phyloP scores from a whole-genome alignment of 2,888 invertebrate genomes.

The Eugnorisma glareosa region DNA sequence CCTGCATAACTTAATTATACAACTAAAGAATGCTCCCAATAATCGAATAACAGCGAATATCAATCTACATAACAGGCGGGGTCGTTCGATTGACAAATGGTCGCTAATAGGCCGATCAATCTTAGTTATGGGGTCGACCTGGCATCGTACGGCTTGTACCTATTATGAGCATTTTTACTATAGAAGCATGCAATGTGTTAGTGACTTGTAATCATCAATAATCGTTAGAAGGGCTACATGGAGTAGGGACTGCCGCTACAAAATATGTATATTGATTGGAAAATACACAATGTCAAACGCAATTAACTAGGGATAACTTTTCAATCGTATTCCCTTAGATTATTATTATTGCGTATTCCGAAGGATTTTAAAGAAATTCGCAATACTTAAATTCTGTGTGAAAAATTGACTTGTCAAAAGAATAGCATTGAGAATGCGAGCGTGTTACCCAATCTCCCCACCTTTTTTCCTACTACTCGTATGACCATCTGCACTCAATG shows the following conservation, averaged over 20 bases:
- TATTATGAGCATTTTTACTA: conserved; percentile 33
- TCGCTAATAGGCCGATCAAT: conserved; percentile 68
- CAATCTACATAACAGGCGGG: conserved; percentile 43
- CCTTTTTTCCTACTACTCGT: background rate
- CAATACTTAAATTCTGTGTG: background rate
- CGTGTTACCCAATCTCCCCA: background rate
- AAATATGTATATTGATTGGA: background rate
- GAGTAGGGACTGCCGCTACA: background rate
- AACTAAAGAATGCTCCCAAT: conserved; percentile 31
- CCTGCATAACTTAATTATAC: conserved; percentile 45
- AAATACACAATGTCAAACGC: background rate
- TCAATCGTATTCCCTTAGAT: background rate
- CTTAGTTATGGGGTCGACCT: conserved; percentile 70
- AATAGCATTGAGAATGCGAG: background rate
- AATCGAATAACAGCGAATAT: conserved; percentile 50
- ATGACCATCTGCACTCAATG: background rate
- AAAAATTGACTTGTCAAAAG: background rate
- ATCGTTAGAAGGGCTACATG: background rate
- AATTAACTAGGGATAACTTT: background rate
- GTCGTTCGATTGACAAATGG: conserved; percentile 65
- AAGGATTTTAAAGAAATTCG: background rate
- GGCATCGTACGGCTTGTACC: conserved; percentile 30
- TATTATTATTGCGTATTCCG: no score
- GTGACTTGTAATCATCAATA: conserved; percentile 26
- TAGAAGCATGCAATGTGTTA: conserved; percentile 27